Evolutionary conservation across 2,888 invertebrate species (phyloP).

Genomic region (Ornithoptera priamus): DNA sequence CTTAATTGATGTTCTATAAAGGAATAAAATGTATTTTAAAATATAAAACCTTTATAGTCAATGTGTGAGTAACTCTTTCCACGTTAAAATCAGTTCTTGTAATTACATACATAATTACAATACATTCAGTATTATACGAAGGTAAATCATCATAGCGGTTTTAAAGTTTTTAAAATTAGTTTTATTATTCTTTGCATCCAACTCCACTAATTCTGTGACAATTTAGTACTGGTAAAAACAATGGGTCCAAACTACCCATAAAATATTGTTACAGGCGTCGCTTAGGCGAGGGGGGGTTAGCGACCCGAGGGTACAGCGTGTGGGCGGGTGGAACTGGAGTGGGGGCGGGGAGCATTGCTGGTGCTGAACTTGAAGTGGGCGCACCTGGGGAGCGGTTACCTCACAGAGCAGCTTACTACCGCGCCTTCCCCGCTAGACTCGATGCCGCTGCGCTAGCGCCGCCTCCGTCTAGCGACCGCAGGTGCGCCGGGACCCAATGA

Average conservation of each 20-base stretch:
- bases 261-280: constrained; percentile 63
- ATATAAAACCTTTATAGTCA: no score
- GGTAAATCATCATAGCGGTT: no score
- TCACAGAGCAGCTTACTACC: constrained; percentile 85
- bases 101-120: no score
- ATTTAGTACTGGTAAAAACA: neutral
- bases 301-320: constrained; percentile 69
- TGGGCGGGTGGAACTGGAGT: constrained; percentile 59
- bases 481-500: constrained; percentile 49
- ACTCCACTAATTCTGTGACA: no score
- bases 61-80: no score
- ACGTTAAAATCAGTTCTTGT: no score
- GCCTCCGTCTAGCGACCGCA: constrained; percentile 64
- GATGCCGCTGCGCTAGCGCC: constrained; percentile 80
- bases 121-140: no score
- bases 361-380: constrained; percentile 90
- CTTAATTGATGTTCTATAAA: no score
- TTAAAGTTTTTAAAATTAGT: no score
- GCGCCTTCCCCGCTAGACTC: constrained; percentile 93
- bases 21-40: no score
- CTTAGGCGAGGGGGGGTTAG: constrained; percentile 66
- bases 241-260: constrained; percentile 18
- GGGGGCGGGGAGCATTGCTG: constrained; percentile 39
- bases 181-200: no score
- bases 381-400: constrained; percentile 89